Base-by-base conservation (phyloP, 92 coral and sea anemone genomes). In the Epizoanthus illoricatus region DNA sequence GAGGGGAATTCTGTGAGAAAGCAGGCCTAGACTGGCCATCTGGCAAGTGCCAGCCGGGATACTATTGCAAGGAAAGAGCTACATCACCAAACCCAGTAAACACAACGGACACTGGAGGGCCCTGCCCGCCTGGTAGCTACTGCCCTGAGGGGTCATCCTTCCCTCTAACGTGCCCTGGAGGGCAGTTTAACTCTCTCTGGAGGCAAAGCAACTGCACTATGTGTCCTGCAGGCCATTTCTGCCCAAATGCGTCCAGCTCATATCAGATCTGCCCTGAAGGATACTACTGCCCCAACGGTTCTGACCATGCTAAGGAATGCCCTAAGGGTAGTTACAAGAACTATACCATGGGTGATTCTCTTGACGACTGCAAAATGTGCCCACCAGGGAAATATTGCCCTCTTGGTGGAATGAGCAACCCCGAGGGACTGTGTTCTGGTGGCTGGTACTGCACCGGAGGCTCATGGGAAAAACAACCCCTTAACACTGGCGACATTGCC, bases 401-500 rank as follows among this genome's bases (percentile, higher is more conserved):
- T 23, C 72, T 79, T 23, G 90, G 87, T 76, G 99, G 94, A 24
- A 81, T 88, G 92, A 86, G 90, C 21, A 63, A 81, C 15, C 99
- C 99, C 3, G 84, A 87, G 65, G 99, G 99, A 6, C 74, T 81
- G 55, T 97, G 99, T 84, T 93, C 94, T 21, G 92, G 90, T 23
- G 99, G 99, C 21, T 94, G 97, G 97, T 97, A 81, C 84, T 97
- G 99, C 69, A 92, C 88, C 71, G 99, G 99, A 64, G 99, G 99
- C 41, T 97, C 99, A 24, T 97, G 99, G 99, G 97, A 97, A 84
- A 86, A 75, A 59, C 69, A 81, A 81, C 99, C 99, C 4, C 87
- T 97, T 11, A 91, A 94, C 84, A 78, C 80, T 19, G 85, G 71
- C 10, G 92, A 93, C 40, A 93, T 97, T 58, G 93, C 90, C 66